phyloP scores from a whole-genome alignment of 2,888 invertebrate species.

The Tribolium freemani region DNA sequence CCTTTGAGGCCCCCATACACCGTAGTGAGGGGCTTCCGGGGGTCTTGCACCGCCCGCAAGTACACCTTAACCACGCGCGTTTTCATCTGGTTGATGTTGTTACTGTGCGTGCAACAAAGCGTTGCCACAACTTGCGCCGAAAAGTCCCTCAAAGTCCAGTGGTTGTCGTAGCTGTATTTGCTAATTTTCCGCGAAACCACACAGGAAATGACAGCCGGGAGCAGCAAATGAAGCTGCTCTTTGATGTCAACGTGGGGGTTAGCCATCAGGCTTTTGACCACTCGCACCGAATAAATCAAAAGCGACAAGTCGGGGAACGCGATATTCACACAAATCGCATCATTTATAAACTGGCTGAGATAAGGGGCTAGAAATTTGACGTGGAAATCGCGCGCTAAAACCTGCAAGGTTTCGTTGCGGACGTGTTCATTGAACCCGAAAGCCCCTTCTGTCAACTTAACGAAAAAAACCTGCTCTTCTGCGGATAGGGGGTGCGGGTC shows the following conservation, averaged over 20 bases:
- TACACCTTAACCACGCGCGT: slow-evolving; percentile 56
- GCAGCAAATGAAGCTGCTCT: slow-evolving; percentile 53
- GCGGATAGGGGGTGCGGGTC: slow-evolving; percentile 54
- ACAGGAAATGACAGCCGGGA: slow-evolving; percentile 59
- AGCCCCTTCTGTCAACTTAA: slow-evolving; percentile 57
- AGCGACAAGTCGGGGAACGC: slow-evolving; percentile 57
- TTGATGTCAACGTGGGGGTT: slow-evolving; percentile 54
- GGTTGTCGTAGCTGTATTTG: slow-evolving; percentile 59
- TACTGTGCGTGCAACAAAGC: slow-evolving; percentile 54
- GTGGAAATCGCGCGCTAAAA: slow-evolving; percentile 53
- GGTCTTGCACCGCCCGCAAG: slow-evolving; percentile 50
- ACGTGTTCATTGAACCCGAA: slow-evolving; percentile 60
- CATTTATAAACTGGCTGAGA: slow-evolving; percentile 56
- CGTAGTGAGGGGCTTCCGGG: slow-evolving; percentile 54
- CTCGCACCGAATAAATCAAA: slow-evolving; percentile 58
- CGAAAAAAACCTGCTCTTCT: slow-evolving; percentile 58
- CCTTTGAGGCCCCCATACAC: slow-evolving; percentile 60
- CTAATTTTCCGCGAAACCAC: slow-evolving; percentile 55
- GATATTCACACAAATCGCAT: slow-evolving; percentile 57
- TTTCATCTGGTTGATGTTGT: slow-evolving; percentile 56
- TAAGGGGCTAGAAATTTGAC: slow-evolving; percentile 55
- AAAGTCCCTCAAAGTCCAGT: slow-evolving; percentile 61
- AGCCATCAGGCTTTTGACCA: slow-evolving; percentile 57
- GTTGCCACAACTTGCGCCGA: slow-evolving; percentile 55
- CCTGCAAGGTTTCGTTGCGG: slow-evolving; percentile 55